These are phyloP conservation scores for Papilio helenus DNA, from an alignment of 1,140 invertebrate genomes.

Conservation along the genomic window DNA sequence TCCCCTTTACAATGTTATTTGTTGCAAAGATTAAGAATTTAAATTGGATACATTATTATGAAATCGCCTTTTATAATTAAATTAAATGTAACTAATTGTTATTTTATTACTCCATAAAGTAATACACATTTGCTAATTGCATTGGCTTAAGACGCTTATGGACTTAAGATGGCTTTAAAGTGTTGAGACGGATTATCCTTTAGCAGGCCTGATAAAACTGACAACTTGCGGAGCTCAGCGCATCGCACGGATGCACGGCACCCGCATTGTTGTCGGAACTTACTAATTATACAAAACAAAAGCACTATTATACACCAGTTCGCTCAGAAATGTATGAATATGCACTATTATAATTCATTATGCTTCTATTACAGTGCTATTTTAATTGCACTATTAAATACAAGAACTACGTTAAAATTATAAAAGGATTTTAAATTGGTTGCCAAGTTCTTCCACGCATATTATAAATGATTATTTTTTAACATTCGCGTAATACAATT, in stretches of 20 bases:
- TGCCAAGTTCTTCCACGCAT: not conserved
- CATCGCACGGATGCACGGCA: conserved; percentile 53
- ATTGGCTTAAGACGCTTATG: conserved; percentile 21
- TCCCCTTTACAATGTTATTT: conserved; percentile 64
- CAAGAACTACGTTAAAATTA: not conserved
- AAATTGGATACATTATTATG: conserved; percentile 50
- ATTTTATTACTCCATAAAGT: conserved; percentile 1
- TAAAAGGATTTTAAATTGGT: not conserved
- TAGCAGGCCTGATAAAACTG: conserved; percentile 19
- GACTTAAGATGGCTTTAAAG: conserved; percentile 38
- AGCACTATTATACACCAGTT: conserved; percentile 5
- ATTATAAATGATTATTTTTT: not conserved
- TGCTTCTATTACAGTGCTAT: not conserved
- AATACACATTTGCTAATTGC: conserved; percentile 24
- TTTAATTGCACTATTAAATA: conserved; percentile 10
- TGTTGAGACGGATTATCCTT: conserved; percentile 15
- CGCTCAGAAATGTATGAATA: not conserved
- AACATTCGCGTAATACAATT: not conserved
- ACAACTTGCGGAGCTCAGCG: conserved; percentile 43
- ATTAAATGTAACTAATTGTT: not conserved
- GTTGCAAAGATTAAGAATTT: conserved; percentile 67
- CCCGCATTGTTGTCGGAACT: conserved; percentile 50
- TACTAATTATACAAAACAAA: conserved; percentile 50
- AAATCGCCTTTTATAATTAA: not conserved
- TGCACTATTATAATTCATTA: conserved; percentile 5